Percentiles rank a stretch among this genome's conserved stretches.
phyloP scores from a whole-genome alignment of 1,140 invertebrate genomes.

The Pseudomyrmex cubaensis region DNA sequence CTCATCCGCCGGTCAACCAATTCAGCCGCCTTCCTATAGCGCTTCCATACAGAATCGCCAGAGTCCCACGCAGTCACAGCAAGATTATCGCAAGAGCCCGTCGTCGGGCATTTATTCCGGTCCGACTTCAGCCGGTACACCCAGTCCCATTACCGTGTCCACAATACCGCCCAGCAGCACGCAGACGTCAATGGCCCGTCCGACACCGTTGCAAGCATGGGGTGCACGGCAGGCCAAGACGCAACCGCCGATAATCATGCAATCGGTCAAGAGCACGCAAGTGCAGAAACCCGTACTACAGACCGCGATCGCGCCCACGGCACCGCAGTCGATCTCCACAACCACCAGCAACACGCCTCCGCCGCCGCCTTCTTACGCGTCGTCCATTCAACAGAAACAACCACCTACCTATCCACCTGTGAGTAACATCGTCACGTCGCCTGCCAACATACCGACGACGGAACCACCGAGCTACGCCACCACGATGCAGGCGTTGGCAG shows the following conservation, averaged over 20 bases:
- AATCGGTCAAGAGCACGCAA: conserved; percentile 97
- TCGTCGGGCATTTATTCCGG: conserved; percentile 93
- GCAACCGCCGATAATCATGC: conserved; percentile 97
- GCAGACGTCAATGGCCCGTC: conserved; percentile 88
- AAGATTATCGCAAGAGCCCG: conserved; percentile 91
- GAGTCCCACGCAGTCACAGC: conserved; percentile 92
- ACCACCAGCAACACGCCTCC: conserved; percentile 85
- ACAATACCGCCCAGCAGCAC: conserved; percentile 86
- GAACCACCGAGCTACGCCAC: conserved; percentile 96
- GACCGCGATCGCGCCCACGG: conserved; percentile 95
- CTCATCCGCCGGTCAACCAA: conserved; percentile 86
- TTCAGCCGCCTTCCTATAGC: conserved; percentile 93
- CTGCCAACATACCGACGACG: conserved; percentile 88
- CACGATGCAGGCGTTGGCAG: conserved; percentile 95
- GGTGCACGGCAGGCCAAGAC: conserved; percentile 93
- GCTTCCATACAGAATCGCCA: conserved; percentile 94
- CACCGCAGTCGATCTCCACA: conserved; percentile 87
- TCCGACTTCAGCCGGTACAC: conserved; percentile 91
- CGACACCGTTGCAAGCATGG: conserved; percentile 91
- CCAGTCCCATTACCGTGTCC: conserved; percentile 92
- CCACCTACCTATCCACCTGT: conserved; percentile 81
- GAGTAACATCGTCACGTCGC: conserved; percentile 70
- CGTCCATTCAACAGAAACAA: conserved; percentile 91
- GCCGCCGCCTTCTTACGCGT: conserved; percentile 92
- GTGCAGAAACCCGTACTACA: conserved; percentile 97